Evolutionary conservation across 2,888 invertebrate genomes (phyloP).

Genomic region (Troides oblongomaculatus): DNA sequence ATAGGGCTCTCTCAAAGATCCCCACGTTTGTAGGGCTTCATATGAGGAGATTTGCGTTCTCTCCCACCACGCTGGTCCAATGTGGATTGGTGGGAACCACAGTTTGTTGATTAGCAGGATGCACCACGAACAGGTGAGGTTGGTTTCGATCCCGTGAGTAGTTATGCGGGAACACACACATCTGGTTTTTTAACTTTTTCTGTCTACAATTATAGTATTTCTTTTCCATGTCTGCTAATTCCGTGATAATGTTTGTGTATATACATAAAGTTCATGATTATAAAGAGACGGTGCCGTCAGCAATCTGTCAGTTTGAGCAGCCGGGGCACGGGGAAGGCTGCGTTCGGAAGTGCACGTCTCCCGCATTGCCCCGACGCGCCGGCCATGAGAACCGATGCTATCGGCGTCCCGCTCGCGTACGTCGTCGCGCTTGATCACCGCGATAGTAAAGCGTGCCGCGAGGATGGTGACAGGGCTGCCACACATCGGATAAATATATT

Average conservation of each 20-base stretch:
- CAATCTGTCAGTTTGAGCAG: slow-evolving; percentile 29
- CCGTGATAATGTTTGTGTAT: not conserved
- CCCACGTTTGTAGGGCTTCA: too few relatives aligned
- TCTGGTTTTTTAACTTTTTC: too few relatives aligned
- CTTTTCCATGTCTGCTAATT: too few relatives aligned
- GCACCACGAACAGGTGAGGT: too few relatives aligned
- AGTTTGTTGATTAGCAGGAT: too few relatives aligned
- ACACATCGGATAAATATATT: not conserved
- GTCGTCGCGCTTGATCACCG: slow-evolving; percentile 43
- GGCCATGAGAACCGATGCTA: slow-evolving; percentile 72
- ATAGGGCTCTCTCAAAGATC: too few relatives aligned
- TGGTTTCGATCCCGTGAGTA: too few relatives aligned
- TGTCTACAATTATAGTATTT: too few relatives aligned
- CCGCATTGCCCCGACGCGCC: slow-evolving; percentile 41
- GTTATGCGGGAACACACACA: too few relatives aligned
- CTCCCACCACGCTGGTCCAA: too few relatives aligned
- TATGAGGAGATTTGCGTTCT: too few relatives aligned
- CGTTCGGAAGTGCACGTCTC: slow-evolving; percentile 59
- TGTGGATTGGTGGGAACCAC: too few relatives aligned
- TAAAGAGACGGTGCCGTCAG: slow-evolving; percentile 4
- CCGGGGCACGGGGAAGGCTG: slow-evolving; percentile 31
- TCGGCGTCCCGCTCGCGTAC: slow-evolving; percentile 59
- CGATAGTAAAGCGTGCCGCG: slow-evolving; percentile 37
- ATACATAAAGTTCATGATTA: not conserved
- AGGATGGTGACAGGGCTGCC: slow-evolving; percentile 30